Evolutionary conservation across 2,113 vertebrate species (phyloP).

Genomic region (Cephalopterus ornatus): DNA sequence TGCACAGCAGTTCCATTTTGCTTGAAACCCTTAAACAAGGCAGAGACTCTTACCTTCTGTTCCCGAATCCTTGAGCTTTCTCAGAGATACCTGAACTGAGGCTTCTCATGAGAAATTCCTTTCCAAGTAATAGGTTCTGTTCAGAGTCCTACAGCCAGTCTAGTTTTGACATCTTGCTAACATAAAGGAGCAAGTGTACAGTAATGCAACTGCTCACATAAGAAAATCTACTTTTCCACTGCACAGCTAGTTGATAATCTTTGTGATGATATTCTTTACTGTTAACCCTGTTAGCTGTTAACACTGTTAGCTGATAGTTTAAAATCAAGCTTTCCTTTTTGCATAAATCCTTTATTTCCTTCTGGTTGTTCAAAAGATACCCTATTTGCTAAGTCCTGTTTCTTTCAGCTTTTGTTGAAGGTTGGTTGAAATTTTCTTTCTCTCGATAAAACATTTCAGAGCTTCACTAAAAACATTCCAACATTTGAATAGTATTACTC

Average conservation of each 20-base stretch:
- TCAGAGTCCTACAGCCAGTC: not conserved
- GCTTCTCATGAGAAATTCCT: not conserved
- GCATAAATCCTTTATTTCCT: conserved; percentile 36
- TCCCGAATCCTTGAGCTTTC: not conserved
- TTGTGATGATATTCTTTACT: not conserved
- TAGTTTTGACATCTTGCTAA: not conserved
- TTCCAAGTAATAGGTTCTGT: conserved; percentile 32
- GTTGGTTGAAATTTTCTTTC: conserved; percentile 57
- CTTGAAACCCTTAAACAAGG: not conserved
- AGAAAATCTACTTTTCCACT: not conserved
- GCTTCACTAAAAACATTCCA: conserved; percentile 58
- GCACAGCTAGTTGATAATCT: not conserved
- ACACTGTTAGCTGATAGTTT: not conserved
- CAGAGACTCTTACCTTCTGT: not conserved
- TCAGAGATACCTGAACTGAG: not conserved
- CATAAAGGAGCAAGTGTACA: not conserved
- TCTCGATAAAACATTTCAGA: conserved; percentile 62
- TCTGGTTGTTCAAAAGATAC: not conserved
- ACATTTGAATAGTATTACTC: conserved; percentile 52
- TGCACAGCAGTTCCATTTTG: not conserved
- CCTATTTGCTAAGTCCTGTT: not conserved
- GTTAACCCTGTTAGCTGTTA: no score
- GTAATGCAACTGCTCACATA: not conserved
- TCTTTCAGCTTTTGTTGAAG: not conserved
- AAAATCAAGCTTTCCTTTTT: conserved; percentile 8